These are phyloP conservation scores for Drosophila mojavensis DNA, from an alignment of 1,140 invertebrate species.

Conservation along the genomic window DNA sequence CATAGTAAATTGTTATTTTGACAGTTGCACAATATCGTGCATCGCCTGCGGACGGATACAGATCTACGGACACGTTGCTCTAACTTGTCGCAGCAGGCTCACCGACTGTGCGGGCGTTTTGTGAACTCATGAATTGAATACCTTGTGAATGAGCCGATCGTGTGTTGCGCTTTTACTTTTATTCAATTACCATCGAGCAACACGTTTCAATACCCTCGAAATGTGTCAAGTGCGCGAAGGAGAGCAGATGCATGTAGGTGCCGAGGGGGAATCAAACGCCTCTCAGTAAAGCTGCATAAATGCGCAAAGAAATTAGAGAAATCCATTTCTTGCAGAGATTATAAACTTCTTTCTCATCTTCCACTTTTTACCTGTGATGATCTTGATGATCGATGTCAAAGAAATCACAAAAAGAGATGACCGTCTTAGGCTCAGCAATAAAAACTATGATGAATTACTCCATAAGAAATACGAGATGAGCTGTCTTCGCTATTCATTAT, in stretches of 20 bases:
- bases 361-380: no score
- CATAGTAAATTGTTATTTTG: constrained; percentile 75
- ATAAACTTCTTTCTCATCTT: no score
- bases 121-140: constrained; percentile 69
- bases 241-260: neutral
- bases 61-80: constrained; percentile 67
- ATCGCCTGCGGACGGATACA: constrained; percentile 59
- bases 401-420: no score
- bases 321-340: no score
- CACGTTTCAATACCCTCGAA: constrained; percentile 14
- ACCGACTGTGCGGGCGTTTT: constrained; percentile 48
- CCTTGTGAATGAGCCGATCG: constrained; percentile 72
- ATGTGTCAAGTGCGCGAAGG: neutral
- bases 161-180: constrained; percentile 70
- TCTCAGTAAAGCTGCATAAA: no score
- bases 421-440: no score
- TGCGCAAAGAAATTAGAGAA: no score
- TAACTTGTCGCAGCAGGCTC: constrained; percentile 38
- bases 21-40: constrained; percentile 80
- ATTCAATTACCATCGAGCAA: constrained; percentile 51
- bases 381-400: no score
- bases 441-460: neutral
- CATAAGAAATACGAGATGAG: neutral
- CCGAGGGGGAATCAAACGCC: no score
- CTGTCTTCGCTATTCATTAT: constrained; percentile 5